Evolutionary conservation across 2,888 invertebrate species (phyloP).

Genomic region (Hylaea fasciaria): DNA sequence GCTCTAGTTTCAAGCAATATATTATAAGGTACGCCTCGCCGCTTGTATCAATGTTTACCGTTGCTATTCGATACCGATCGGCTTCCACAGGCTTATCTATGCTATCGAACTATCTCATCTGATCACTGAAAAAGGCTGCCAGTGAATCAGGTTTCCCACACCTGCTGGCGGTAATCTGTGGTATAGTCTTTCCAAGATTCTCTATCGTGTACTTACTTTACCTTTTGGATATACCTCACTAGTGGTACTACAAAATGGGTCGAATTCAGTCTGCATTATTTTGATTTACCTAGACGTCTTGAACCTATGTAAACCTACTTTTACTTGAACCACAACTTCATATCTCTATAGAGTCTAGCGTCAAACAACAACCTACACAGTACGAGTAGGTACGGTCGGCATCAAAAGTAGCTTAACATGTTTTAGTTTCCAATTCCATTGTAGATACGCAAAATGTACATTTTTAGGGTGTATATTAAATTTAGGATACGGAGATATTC

Average conservation of each 20-base stretch:
- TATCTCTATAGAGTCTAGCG: not conserved
- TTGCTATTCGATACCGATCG: constrained; percentile 25
- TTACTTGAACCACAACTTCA: too few species aligned
- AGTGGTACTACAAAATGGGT: too few species aligned
- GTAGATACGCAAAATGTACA: too few species aligned
- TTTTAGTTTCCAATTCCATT: too few species aligned
- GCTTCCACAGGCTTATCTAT: constrained; percentile 21
- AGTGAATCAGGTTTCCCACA: constrained; percentile 27
- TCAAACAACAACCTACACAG: constrained; percentile 8
- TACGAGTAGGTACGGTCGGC: too few species aligned
- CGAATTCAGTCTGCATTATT: too few species aligned
- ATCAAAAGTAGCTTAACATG: too few species aligned
- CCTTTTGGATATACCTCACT: too few species aligned
- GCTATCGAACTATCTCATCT: constrained; percentile 15
- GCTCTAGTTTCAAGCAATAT: constrained; percentile 17
- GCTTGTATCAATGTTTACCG: constrained; percentile 27
- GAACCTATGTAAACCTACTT: too few species aligned
- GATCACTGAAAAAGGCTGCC: constrained; percentile 22
- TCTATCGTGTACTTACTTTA: constrained; percentile 3
- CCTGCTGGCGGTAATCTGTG: constrained; percentile 18
- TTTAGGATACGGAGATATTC: too few species aligned
- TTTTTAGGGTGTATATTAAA: too few species aligned
- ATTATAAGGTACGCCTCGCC: constrained; percentile 11
- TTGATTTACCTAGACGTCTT: too few species aligned
- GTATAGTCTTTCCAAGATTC: constrained; percentile 1